Evolutionary conservation across 2,888 invertebrate genomes (phyloP).

Genomic region (Apotomis betuletana): DNA sequence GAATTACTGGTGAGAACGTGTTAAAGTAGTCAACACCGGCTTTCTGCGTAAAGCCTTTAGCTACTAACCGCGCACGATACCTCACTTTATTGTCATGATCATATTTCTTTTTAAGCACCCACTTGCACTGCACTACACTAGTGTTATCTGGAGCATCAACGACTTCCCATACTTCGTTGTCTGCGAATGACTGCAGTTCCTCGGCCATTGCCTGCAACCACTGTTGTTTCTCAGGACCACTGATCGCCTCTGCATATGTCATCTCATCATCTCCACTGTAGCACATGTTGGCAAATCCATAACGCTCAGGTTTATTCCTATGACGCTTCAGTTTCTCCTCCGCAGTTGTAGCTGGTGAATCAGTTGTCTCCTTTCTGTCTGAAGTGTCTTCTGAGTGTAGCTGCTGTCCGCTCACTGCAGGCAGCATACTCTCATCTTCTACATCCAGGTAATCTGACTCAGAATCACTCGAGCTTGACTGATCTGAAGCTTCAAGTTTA

Average conservation of each 20-base stretch:
- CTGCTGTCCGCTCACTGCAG: not conserved
- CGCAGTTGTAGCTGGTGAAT: no score
- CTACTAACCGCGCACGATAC: slow-evolving; percentile 23
- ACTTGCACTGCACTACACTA: slow-evolving; percentile 10
- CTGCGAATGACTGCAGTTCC: slow-evolving; percentile 33
- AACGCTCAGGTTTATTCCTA: slow-evolving; percentile 37
- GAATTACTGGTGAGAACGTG: slow-evolving; percentile 33
- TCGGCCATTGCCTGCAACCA: slow-evolving; percentile 23
- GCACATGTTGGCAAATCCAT: slow-evolving; percentile 38
- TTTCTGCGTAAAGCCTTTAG: no score
- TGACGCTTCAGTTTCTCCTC: not conserved
- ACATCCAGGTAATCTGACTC: not conserved
- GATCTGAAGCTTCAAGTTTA: not conserved
- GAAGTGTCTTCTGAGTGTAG: not conserved
- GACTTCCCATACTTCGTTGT: slow-evolving; percentile 28
- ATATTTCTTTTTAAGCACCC: not conserved
- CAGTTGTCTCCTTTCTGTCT: not conserved
- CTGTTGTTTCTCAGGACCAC: slow-evolving; percentile 39
- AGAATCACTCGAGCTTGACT: slow-evolving; percentile 2
- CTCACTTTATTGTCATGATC: slow-evolving; percentile 16
- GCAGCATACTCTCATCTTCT: not conserved
- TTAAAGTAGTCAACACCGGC: no score
- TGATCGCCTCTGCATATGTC: slow-evolving; percentile 33
- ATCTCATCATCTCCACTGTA: slow-evolving; percentile 3
- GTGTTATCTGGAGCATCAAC: slow-evolving; percentile 34